Conservation (phyloP, 2,797 vertebrate species). For the Ceyx erithaca region DNA sequence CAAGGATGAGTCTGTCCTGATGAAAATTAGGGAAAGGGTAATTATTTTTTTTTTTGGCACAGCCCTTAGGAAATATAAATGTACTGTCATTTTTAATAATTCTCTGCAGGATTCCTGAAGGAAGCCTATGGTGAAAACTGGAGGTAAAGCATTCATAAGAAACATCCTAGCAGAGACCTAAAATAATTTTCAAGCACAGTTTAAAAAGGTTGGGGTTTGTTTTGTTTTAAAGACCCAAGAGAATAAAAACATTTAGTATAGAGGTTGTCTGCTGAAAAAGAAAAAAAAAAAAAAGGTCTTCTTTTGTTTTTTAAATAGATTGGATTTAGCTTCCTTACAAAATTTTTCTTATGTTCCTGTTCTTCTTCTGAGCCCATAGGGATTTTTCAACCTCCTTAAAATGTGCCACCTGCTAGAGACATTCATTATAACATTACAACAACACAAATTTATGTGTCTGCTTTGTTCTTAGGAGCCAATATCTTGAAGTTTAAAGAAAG, state of each 20-base stretch:
- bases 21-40: not conserved
- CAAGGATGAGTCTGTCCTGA: not conserved
- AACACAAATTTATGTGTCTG: not conserved
- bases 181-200: not conserved
- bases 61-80: not conserved
- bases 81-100: not conserved
- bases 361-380: slow-evolving; percentile 1
- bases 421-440: slow-evolving; percentile 9
- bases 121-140: not conserved
- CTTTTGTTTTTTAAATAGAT: slow-evolving; percentile 7
- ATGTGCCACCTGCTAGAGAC: slow-evolving; percentile 41
- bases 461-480: slow-evolving; percentile 1
- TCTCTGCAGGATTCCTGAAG: not conserved
- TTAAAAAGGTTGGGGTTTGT: not conserved
- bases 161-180: not conserved
- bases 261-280: not conserved
- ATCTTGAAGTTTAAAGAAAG: slow-evolving; percentile 16
- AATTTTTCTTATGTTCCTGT: not conserved
- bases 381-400: slow-evolving; percentile 24
- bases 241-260: not conserved
- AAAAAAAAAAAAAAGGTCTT: not conserved
- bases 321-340: slow-evolving; percentile 26
- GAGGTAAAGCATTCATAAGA: slow-evolving; percentile 3
- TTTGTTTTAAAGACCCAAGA: not conserved
- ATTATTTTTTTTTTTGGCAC: not conserved